Base-by-base conservation (phyloP, 1,140 invertebrate genomes). In the Arion vulgaris region DNA sequence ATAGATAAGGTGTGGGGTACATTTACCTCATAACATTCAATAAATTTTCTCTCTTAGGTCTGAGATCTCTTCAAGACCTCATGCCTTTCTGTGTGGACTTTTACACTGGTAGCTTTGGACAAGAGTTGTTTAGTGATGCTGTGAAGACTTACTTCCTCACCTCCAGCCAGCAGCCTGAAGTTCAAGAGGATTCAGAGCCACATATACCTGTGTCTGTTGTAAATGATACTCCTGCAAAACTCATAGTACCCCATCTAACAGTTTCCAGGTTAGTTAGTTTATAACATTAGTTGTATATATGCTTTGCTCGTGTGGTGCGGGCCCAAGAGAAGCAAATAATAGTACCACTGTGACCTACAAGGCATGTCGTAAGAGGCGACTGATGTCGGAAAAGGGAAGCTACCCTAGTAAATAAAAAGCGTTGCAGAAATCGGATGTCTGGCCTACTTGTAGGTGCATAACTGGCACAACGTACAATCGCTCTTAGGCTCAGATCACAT, bases 71-170 rank as follows among this genome's bases (percentile, higher is more conserved):
- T 38, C 88, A 89, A 80, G 90, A 90, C 41, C 74, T 90, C 32
- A 84, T 91, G 23, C 89, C 89, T 9, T 90, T 88, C 82, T 88
- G 88, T 78, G 84, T 87, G 7, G 87, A 90, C 53, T 90, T 88
- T 66, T 91, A 91, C 75, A 91, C 88, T 28, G 85, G 85, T 23
- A 83, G 87, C 68, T 83, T 88, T 82, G 87, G 87, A 2, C 83
- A 85, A n/a, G 90, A 91, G 45, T 83, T 88, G 32, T 83, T 89
- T 51, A 81, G 71, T 49, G 80, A 81, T 74, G n/a, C 36, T 15
- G 80, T 81, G 45, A 81, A 81, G 32, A 17, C 41, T 17, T 69
- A 81, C 51, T 81, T 81, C 34, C n/a, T 80, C 5, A 74, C 41
- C 36, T 28, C 34, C 11, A 28, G 38, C 11, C 45, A 38, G 34